phyloP scores from a whole-genome alignment of 2,113 vertebrate species.

The Menidia beryllina region DNA sequence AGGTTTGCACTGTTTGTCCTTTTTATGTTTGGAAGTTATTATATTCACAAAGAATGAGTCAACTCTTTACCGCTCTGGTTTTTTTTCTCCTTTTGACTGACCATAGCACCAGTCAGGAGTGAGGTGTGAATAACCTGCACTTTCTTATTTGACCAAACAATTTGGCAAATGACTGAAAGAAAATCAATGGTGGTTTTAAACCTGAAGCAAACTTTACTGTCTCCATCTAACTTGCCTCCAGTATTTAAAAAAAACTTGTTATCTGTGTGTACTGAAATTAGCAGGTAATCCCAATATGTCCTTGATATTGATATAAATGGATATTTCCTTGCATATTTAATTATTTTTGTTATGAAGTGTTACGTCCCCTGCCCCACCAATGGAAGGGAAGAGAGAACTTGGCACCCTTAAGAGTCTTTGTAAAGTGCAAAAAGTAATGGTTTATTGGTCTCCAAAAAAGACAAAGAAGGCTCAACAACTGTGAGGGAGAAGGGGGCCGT shows the following conservation, averaged over 20 bases:
- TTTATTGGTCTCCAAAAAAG: too few species aligned
- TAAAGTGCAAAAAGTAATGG: too few species aligned
- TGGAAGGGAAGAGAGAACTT: too few species aligned
- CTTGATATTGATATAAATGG: too few species aligned
- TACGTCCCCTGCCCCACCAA: too few species aligned
- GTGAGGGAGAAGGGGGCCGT: too few species aligned
- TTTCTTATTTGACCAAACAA: not conserved
- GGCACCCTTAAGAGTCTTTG: too few species aligned
- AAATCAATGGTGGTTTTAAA: not conserved
- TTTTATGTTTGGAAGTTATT: slow-evolving; percentile 14
- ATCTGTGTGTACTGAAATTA: slow-evolving; percentile 7
- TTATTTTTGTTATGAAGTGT: too few species aligned
- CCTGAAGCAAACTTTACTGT: not conserved
- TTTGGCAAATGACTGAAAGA: not conserved
- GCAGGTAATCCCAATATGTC: not conserved
- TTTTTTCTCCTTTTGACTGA: not conserved
- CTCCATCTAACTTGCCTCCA: not conserved
- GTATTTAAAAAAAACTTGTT: not conserved
- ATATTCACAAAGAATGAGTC: not conserved
- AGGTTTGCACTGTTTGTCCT: slow-evolving; percentile 35
- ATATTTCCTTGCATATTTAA: too few species aligned
- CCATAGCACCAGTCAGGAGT: not conserved
- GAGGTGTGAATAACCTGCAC: not conserved
- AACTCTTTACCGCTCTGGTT: not conserved
- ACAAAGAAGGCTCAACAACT: too few species aligned